Evolutionary conservation across 2,888 invertebrate species (phyloP).

Genomic region (Mythimna pallens): DNA sequence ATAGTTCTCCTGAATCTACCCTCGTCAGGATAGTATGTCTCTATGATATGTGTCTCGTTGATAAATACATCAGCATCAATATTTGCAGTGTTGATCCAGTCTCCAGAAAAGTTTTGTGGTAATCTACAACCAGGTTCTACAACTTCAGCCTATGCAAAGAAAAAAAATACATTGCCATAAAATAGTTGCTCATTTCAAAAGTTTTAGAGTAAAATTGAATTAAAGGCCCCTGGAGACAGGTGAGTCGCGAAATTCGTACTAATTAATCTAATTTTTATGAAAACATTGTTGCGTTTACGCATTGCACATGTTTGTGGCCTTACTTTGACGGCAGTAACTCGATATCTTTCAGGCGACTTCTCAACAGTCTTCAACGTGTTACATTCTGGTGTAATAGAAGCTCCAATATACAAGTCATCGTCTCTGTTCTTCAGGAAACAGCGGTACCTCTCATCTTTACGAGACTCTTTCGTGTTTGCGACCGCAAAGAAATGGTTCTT

Average conservation of each 20-base stretch:
- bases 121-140: conserved; percentile 97
- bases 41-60: conserved; percentile 98
- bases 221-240: too few species aligned
- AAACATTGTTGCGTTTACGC: too few species aligned
- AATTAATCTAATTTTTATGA: too few species aligned
- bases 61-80: conserved; percentile 98
- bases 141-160: conserved; percentile 92
- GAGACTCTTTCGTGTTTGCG: conserved; percentile 98
- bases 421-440: conserved; percentile 98
- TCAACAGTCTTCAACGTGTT: conserved; percentile 97
- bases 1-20: conserved; percentile 96
- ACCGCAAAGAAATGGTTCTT: conserved; percentile 99
- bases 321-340: conserved; percentile 94
- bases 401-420: conserved; percentile 97
- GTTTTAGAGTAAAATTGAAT: too few species aligned
- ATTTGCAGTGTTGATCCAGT: conserved; percentile 99
- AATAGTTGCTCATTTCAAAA: too few species aligned
- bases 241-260: too few species aligned
- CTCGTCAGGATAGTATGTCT: conserved; percentile 98
- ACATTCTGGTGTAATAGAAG: conserved; percentile 98
- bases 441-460: conserved; percentile 98
- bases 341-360: conserved; percentile 97
- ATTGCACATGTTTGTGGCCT: background rate
- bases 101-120: conserved; percentile 98
- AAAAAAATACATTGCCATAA: background rate